Conservation (phyloP, 2,113 vertebrate species). For the Lucifuga dentata region DNA sequence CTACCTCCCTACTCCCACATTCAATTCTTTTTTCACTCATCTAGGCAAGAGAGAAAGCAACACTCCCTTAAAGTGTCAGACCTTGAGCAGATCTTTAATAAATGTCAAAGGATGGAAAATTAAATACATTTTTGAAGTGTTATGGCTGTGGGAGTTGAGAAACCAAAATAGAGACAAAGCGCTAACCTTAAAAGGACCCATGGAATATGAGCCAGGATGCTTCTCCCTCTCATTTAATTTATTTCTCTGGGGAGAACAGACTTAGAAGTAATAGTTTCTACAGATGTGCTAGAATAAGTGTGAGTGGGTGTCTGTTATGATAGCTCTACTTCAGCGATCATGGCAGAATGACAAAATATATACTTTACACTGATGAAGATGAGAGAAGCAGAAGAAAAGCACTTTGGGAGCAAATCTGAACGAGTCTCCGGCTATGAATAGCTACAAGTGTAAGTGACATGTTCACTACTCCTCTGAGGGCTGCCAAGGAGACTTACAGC, state of each 20-base stretch:
- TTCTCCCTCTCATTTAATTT: background rate
- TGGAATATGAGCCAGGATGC: background rate
- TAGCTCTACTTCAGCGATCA: background rate
- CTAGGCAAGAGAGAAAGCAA: background rate
- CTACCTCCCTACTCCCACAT: background rate
- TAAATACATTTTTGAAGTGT: conserved; percentile 10
- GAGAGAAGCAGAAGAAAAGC: conserved; percentile 9
- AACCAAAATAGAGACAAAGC: conserved; percentile 2
- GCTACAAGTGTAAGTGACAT: conserved; percentile 22
- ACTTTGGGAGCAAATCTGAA: conserved; percentile 30
- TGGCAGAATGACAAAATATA: conserved; percentile 11
- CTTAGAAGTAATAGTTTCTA: background rate
- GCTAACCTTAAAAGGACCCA: conserved; percentile 8
- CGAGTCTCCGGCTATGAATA: conserved; percentile 5
- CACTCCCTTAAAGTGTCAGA: background rate
- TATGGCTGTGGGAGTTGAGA: background rate
- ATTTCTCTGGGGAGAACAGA: conserved; percentile 17
- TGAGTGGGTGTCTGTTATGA: background rate
- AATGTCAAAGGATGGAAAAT: conserved; percentile 15
- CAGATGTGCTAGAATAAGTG: background rate
- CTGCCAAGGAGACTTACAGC: background rate
- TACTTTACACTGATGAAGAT: conserved; percentile 30
- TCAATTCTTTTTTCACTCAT: background rate
- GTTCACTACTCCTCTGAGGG: conserved; percentile 38
- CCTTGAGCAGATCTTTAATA: conserved; percentile 9